These are phyloP conservation scores for Austrolebias charrua DNA, from an alignment of 2,797 vertebrate genomes.

Conservation along the genomic window DNA sequence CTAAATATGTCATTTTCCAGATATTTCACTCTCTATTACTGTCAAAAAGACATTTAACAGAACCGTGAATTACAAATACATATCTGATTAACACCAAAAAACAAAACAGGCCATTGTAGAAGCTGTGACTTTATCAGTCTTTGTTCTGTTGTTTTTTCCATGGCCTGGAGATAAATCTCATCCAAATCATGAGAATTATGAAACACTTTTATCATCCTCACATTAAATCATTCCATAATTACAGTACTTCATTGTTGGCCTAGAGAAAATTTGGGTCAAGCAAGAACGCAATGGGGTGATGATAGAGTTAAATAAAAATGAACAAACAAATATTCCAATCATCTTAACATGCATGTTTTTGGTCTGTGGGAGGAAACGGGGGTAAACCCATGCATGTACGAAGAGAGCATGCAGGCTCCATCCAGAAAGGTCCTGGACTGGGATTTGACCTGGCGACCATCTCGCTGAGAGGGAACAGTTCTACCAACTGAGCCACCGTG, in stretches of 20 bases:
- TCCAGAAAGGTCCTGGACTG: too few relatives aligned
- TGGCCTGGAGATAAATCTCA: conserved; percentile 40
- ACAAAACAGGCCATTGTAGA: conserved; percentile 38
- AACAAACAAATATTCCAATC: background rate
- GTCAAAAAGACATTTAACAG: conserved; percentile 41
- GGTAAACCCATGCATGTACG: too few relatives aligned
- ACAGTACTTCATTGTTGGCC: conserved; percentile 5
- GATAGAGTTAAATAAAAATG: background rate
- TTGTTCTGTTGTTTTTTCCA: conserved; percentile 50
- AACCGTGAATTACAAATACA: conserved; percentile 21
- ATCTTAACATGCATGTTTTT: too few relatives aligned
- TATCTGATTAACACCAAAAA: conserved; percentile 46
- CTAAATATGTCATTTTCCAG: conserved; percentile 18
- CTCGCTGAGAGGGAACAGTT: too few relatives aligned
- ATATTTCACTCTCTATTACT: conserved; percentile 11
- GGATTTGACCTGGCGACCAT: too few relatives aligned
- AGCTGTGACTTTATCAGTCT: conserved; percentile 36
- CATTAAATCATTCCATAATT: conserved; percentile 44
- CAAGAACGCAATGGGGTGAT: background rate
- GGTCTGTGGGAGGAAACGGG: too few relatives aligned
- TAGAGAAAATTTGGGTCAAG: conserved; percentile 21
- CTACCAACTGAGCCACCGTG: too few relatives aligned
- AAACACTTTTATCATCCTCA: conserved; percentile 45
- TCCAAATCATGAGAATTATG: conserved; percentile 45
- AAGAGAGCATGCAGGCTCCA: too few relatives aligned